Evolutionary conservation across 2,113 vertebrate genomes (phyloP), one percentile per base, ranked within the genome.

Genomic region (Hirundichthys speculiger): DNA sequence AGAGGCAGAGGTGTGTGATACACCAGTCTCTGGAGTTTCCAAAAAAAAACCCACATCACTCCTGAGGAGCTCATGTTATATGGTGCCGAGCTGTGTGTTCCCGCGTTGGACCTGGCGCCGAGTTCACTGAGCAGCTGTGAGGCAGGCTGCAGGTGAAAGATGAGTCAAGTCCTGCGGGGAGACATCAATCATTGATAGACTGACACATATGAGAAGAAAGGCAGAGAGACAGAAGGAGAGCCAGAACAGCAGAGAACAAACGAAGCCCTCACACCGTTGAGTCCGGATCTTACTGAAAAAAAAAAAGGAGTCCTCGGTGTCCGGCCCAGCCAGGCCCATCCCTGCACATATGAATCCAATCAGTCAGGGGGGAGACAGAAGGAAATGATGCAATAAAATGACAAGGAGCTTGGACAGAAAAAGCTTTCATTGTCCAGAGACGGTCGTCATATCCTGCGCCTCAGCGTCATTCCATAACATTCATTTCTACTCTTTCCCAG

Each of bases 71-170:
- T 71, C 41, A 54, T 42, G 67, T 70, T 25, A 30, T 55, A 12
- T 13, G 58, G 57, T 46, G n/a, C 43, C 43, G 69, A 51, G 42
- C 54, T n/a, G 47, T 64, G 69, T 60, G 68, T 61, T 79, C 73
- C 66, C 58, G 47, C 68, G 61, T 55, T 74, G 60, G 68, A 55
- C 45, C 46, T 16, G 52, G 57, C 54, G 61, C 59, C 59, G 79
- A 82, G 74, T 70, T 82, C 58, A 73, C 30, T 45, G 73, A 86
- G 60, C 82, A 86, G 86, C 87, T 87, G 85, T 73, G 84, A 84
- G 57, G 77, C 77, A 63, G 78, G 75, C 77, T 86, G 79, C 79
- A 86, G 89, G 87, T 90, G 89, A 89, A 86, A 86, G 86, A 89
- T 84, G 86, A 87, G 77, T 77, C 80, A 73, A 77, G 73, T 86